These are phyloP conservation scores for Dyspetes luteomarginatus DNA, from an alignment of 2,888 invertebrate genomes.

Conservation along the genomic window DNA sequence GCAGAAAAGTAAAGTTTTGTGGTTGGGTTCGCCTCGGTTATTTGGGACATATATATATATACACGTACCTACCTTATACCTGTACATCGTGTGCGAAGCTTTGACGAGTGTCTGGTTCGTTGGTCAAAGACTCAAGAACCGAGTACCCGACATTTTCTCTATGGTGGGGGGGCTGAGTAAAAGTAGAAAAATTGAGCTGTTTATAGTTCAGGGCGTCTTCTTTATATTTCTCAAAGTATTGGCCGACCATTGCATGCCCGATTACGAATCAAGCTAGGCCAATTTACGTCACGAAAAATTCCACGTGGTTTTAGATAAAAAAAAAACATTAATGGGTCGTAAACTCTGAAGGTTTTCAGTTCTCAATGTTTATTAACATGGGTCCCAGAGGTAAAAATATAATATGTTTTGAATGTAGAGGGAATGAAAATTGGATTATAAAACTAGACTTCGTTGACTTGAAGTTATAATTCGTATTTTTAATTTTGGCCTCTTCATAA, in stretches of 20 bases:
- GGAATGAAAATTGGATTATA: too few species aligned
- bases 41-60: conserved; percentile 15
- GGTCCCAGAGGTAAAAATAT: too few species aligned
- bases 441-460: too few species aligned
- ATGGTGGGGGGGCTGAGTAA: conserved; percentile 47
- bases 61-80: neutral
- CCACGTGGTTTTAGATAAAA: neutral
- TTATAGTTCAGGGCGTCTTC: conserved; percentile 6
- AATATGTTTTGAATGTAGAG: too few species aligned
- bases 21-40: neutral
- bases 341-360: too few species aligned
- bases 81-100: conserved; percentile 14
- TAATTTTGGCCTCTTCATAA: conserved; percentile 42
- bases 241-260: neutral
- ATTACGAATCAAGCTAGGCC: neutral
- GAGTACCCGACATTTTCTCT: conserved; percentile 36
- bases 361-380: too few species aligned
- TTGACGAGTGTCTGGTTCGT: conserved; percentile 24
- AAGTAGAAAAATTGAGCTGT: conserved; percentile 35
- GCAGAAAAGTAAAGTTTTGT: conserved; percentile 37
- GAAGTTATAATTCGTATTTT: too few species aligned
- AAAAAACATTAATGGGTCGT: neutral
- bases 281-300: neutral
- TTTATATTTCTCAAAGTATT: conserved; percentile 3
- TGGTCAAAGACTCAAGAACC: conserved; percentile 57